These are phyloP conservation scores for Argyra leucocephala DNA, from an alignment of 2,888 invertebrate genomes.

Conservation along the genomic window DNA sequence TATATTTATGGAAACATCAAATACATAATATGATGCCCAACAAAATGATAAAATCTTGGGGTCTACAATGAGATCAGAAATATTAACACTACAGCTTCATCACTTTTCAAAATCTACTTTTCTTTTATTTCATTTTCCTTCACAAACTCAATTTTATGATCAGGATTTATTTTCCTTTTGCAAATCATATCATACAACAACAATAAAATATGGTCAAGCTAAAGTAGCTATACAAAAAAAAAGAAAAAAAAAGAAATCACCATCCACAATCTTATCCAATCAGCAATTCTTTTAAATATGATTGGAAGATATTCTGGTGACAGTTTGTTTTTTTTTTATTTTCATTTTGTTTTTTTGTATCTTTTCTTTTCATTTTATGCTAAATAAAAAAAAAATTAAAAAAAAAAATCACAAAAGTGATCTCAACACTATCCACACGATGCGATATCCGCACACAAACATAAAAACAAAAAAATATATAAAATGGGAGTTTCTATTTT, in stretches of 20 bases:
- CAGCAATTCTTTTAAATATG: constrained; percentile 16
- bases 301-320: constrained; percentile 18
- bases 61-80: too few species aligned
- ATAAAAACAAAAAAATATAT: neutral
- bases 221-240: neutral
- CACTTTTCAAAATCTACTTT: too few species aligned
- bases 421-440: neutral
- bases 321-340: neutral
- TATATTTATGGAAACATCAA: too few species aligned
- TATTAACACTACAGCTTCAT: too few species aligned
- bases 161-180: too few species aligned
- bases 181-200: too few species aligned
- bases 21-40: too few species aligned
- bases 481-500: constrained; percentile 4
- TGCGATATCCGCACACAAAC: neutral
- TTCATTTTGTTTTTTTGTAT: neutral
- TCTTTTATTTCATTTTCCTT: too few species aligned
- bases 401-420: neutral
- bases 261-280: constrained; percentile 16
- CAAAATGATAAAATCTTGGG: too few species aligned
- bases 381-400: neutral
- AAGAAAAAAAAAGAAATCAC: neutral
- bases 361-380: neutral
- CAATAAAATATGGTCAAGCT: too few species aligned
- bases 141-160: too few species aligned